Base-by-base conservation (phyloP, 2,797 vertebrate species). In the Hemibagrus guttatus region DNA sequence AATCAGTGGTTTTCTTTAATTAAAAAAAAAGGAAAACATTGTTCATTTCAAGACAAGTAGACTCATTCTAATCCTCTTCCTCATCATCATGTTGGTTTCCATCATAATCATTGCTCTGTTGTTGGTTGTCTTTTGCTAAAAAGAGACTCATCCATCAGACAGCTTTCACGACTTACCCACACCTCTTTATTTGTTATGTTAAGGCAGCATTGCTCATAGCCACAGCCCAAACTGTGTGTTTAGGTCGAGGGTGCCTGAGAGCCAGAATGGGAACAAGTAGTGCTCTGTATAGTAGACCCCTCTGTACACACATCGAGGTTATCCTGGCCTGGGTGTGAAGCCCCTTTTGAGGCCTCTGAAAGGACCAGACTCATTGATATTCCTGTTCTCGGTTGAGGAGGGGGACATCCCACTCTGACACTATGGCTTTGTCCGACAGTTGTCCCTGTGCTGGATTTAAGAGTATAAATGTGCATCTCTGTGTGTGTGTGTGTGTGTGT, bases 301-400 rank as follows among this genome's bases (percentile, higher is more conserved):
- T 87, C 80, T 84, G 86, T 71, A 87, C 80, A 86, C 87, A 87
- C 91, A 94, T 61, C 56, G 94, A 72, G 85, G 78, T 84, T 93
- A 93, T 95, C 93, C 93, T 91, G 42, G 75, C 72, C 69, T 86
- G 85, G 93, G 93, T 88, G 91, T 93, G 93, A 95, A 94, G 95
- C 93, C 93, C 92, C 92, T 95, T 90, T 96, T 96, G 93, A 96
- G 87, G 88, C 90, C 84, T 89, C 88, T 96, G 95, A 96, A 96
- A 95, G 95, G 94, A 92, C 91, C 91, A 86, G 93, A 91, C 94
- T 96, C 95, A 96, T 96, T 96, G 93, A 96, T 95, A 96, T 96
- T 96, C 95, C 94, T 92, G 92, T 92, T 92, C 92, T 90, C 92
- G 93, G 42, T 93, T 93, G 93, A 93, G 93, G 85, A 90, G 94